phyloP scores from a whole-genome alignment of 2,888 invertebrate genomes.

The Beris morrisii region DNA sequence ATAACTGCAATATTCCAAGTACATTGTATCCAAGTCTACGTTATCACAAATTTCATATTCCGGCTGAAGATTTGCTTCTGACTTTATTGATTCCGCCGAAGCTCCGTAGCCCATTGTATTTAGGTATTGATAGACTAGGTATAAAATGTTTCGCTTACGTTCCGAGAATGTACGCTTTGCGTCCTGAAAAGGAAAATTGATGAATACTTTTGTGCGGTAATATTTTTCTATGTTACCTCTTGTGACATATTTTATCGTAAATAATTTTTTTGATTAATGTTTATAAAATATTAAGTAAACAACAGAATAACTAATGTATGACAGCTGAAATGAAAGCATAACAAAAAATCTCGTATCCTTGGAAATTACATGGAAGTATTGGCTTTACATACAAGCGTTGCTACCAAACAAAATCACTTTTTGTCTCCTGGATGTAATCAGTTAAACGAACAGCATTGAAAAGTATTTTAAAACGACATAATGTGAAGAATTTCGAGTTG shows the following conservation, averaged over 20 bases:
- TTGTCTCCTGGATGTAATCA: too few relatives aligned
- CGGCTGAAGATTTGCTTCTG: conserved; percentile 71
- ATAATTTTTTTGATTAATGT: too few relatives aligned
- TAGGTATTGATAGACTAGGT: conserved; percentile 70
- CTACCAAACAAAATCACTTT: too few relatives aligned
- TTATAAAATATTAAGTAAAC: too few relatives aligned
- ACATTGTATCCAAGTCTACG: conserved; percentile 82
- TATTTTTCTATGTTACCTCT: neutral
- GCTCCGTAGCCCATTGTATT: conserved; percentile 66
- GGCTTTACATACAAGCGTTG: too few relatives aligned
- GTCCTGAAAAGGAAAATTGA: conserved; percentile 1
- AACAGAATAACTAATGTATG: too few relatives aligned
- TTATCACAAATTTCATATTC: conserved; percentile 84
- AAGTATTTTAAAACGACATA: too few relatives aligned
- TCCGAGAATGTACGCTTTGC: conserved; percentile 12
- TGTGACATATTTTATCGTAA: conserved; percentile 5
- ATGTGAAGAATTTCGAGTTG: too few relatives aligned
- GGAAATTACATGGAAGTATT: too few relatives aligned
- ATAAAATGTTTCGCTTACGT: conserved; percentile 60
- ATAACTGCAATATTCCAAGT: conserved; percentile 87
- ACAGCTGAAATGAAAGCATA: too few relatives aligned
- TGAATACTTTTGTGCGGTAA: neutral
- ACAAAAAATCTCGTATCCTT: too few relatives aligned
- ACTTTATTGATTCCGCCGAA: conserved; percentile 65
- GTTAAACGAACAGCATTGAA: too few relatives aligned